Evolutionary conservation across 2,888 invertebrate species (phyloP).

Genomic region (Tyria jacobaeae): DNA sequence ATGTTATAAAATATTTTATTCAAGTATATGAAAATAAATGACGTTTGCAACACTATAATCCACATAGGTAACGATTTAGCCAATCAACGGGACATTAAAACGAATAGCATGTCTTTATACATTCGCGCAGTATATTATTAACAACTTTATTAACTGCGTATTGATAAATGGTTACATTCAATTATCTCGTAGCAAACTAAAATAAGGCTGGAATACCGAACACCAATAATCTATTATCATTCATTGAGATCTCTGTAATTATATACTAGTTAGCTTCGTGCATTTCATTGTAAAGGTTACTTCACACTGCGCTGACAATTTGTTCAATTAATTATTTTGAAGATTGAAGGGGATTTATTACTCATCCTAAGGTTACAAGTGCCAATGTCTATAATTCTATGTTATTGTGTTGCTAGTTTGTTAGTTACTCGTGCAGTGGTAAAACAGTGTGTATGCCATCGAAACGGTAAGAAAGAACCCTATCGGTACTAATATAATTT

Average conservation of each 20-base stretch:
- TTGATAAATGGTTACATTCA: slow-evolving; percentile 23
- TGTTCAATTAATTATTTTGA: not conserved
- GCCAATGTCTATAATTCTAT: no score
- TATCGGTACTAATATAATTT: no score
- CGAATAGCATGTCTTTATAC: not conserved
- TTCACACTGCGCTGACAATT: not conserved
- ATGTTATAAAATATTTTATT: not conserved
- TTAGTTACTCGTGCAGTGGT: no score
- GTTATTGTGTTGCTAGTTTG: no score
- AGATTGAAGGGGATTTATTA: no score
- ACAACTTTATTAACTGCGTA: slow-evolving; percentile 20
- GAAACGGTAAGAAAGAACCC: no score
- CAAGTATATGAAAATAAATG: not conserved
- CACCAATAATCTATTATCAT: slow-evolving; percentile 13
- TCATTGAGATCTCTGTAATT: slow-evolving; percentile 21
- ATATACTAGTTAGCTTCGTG: slow-evolving; percentile 16
- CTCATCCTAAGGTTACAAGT: no score
- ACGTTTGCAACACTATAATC: slow-evolving; percentile 8
- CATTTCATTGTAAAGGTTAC: slow-evolving; percentile 3
- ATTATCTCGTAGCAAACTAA: slow-evolving; percentile 13
- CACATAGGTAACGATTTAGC: slow-evolving; percentile 5
- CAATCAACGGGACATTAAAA: slow-evolving; percentile 9
- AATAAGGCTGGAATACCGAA: slow-evolving; percentile 14
- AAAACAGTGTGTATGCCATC: no score
- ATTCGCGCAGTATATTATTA: slow-evolving; percentile 7